Conservation (phyloP, 2,797 vertebrate species). For the Acanthurus leucopareius region DNA sequence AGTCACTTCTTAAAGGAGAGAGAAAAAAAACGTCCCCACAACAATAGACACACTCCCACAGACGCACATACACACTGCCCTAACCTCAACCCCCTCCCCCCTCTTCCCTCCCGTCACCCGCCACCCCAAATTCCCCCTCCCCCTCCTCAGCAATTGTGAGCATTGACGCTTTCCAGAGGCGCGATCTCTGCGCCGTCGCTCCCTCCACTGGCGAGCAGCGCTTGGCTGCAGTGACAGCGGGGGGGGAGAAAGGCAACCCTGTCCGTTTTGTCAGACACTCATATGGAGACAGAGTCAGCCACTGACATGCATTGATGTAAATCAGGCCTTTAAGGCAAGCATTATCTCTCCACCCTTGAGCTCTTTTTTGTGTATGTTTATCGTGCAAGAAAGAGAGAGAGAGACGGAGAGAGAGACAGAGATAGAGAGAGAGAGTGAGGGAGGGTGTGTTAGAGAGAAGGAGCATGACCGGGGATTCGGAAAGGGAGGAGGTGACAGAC, state of each 20-base stretch:
- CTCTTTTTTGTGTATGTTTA: slow-evolving; percentile 57
- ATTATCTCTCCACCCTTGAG: slow-evolving; percentile 40
- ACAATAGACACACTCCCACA: slow-evolving; percentile 82
- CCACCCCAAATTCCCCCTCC: slow-evolving; percentile 71
- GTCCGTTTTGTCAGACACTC: slow-evolving; percentile 24
- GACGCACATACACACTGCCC: slow-evolving; percentile 60
- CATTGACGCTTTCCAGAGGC: slow-evolving; percentile 80
- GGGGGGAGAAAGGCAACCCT: slow-evolving; percentile 21
- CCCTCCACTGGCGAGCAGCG: slow-evolving; percentile 44
- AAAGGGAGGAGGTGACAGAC: slow-evolving; percentile 64
- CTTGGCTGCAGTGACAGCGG: slow-evolving; percentile 56
- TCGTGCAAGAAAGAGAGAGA: slow-evolving; percentile 38
- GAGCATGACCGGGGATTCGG: slow-evolving; percentile 35
- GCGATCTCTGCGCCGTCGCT: slow-evolving; percentile 54
- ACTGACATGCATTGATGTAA: slow-evolving; percentile 45
- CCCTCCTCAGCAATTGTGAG: slow-evolving; percentile 76
- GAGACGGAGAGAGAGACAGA: not conserved
- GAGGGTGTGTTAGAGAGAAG: slow-evolving; percentile 12
- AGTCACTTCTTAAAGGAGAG: slow-evolving; percentile 57
- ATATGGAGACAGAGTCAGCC: slow-evolving; percentile 31
- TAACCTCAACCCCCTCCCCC: slow-evolving; percentile 69
- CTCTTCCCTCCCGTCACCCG: slow-evolving; percentile 29
- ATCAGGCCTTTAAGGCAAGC: slow-evolving; percentile 49
- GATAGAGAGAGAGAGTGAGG: slow-evolving; percentile 15
- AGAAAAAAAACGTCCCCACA: slow-evolving; percentile 47